These are phyloP conservation scores for Aphidius gifuensis DNA, from an alignment of 1,140 invertebrate genomes.

Conservation along the genomic window DNA sequence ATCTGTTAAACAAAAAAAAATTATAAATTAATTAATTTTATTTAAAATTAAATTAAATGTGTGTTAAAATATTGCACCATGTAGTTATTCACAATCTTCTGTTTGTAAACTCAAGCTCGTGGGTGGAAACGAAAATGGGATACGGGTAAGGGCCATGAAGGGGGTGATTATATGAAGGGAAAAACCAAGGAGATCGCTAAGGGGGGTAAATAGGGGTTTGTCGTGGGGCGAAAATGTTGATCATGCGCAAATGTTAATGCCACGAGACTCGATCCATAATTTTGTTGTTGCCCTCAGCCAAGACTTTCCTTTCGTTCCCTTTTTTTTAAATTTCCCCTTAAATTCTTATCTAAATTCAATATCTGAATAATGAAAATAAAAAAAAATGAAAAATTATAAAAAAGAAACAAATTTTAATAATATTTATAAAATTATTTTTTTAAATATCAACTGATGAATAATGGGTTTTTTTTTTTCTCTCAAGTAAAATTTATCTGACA, in stretches of 20 bases:
- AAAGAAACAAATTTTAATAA: neutral
- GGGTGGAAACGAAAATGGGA: conserved; percentile 6
- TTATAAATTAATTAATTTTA: neutral
- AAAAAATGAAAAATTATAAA: neutral
- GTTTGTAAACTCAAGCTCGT: conserved; percentile 25
- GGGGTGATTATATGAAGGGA: conserved; percentile 5
- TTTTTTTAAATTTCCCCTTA: conserved; percentile 6
- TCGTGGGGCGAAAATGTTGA: conserved; percentile 25
- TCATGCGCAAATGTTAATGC: conserved; percentile 36
- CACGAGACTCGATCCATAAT: conserved; percentile 39
- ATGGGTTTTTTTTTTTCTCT: neutral
- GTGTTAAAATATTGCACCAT: no score
- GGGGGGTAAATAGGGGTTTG: neutral
- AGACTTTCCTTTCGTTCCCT: conserved; percentile 21
- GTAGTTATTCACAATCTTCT: neutral
- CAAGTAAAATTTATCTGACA: neutral
- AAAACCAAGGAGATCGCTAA: neutral
- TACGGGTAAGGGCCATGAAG: neutral
- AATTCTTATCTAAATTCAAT: neutral
- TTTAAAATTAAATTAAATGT: no score
- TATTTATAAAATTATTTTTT: no score
- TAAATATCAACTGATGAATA: no score
- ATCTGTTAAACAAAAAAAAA: neutral
- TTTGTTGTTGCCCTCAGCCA: conserved; percentile 33
- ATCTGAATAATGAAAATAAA: neutral